Evolutionary conservation across 2,888 invertebrate species (phyloP).

Genomic region (Troides aeacus): DNA sequence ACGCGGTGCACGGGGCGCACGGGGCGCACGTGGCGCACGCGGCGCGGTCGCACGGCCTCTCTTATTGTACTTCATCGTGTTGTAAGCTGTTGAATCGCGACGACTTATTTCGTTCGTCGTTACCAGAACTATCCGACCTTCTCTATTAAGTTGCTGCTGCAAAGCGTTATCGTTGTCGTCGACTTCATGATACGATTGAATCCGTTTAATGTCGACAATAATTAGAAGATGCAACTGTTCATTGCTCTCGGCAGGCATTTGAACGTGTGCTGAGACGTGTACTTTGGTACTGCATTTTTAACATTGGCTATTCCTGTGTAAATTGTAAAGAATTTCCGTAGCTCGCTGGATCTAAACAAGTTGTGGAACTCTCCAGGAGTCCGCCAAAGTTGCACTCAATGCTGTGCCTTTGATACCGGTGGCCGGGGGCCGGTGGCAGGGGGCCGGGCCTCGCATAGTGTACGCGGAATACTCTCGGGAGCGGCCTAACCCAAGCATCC

Average conservation of each 20-base stretch:
- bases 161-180: too few relatives aligned
- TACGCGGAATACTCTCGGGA: slow-evolving; percentile 13
- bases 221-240: too few relatives aligned
- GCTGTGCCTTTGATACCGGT: slow-evolving; percentile 19
- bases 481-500: slow-evolving; percentile 5
- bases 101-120: neutral
- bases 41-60: too few relatives aligned
- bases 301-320: neutral
- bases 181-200: too few relatives aligned
- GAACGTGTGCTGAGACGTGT: too few relatives aligned
- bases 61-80: slow-evolving; percentile 24
- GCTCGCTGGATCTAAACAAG: slow-evolving; percentile 12
- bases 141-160: too few relatives aligned
- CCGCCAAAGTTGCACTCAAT: slow-evolving; percentile 19
- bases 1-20: too few relatives aligned
- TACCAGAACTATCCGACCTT: neutral
- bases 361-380: slow-evolving; percentile 15
- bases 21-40: too few relatives aligned
- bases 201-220: too few relatives aligned
- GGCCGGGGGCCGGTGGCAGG: neutral
- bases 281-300: too few relatives aligned
- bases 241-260: too few relatives aligned
- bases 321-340: slow-evolving; percentile 10
- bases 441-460: slow-evolving; percentile 2
- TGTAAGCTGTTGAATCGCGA: slow-evolving; percentile 13